phyloP scores from a whole-genome alignment of 92 coral and sea anemone genomes.

The Phenganax subtilis region DNA sequence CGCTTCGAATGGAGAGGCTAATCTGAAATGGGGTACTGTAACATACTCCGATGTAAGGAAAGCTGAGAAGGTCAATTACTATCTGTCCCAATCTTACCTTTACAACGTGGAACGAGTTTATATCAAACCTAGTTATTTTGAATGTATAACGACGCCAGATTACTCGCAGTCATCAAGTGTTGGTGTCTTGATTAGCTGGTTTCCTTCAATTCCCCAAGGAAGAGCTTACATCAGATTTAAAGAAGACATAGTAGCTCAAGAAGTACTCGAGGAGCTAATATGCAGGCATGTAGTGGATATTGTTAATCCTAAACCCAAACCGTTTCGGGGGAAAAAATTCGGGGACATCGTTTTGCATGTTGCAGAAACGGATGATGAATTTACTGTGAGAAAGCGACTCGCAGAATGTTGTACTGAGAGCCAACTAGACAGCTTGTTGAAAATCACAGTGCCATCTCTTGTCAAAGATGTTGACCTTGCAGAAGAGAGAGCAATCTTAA shows the following conservation, averaged over 20 bases:
- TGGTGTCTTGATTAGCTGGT: constrained; percentile 10
- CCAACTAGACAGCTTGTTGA: neutral
- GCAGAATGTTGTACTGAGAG: neutral
- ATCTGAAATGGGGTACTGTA: constrained; percentile 15
- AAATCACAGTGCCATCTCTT: constrained; percentile 25
- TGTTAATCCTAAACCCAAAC: neutral
- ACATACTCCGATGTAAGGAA: neutral
- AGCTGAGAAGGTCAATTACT: neutral
- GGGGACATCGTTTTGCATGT: constrained; percentile 4
- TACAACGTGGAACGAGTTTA: constrained; percentile 11
- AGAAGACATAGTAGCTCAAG: neutral
- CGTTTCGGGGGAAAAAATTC: neutral
- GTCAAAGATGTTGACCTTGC: neutral
- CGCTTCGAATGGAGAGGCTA: neutral
- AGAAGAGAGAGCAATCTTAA: neutral
- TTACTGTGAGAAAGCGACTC: constrained; percentile 1
- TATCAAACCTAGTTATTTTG: constrained; percentile 2
- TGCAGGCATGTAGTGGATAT: no score
- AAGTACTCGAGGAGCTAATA: neutral
- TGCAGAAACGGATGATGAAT: constrained; percentile 17
- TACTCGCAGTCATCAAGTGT: neutral
- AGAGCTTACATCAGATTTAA: constrained; percentile 20
- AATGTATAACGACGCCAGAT: constrained; percentile 7
- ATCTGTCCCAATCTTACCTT: neutral
- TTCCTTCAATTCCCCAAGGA: constrained; percentile 3